Percentiles rank a stretch among this genome's conserved stretches.
Conservation (phyloP, 2,888 invertebrate species). For the Dicyrtomina minuta region DNA sequence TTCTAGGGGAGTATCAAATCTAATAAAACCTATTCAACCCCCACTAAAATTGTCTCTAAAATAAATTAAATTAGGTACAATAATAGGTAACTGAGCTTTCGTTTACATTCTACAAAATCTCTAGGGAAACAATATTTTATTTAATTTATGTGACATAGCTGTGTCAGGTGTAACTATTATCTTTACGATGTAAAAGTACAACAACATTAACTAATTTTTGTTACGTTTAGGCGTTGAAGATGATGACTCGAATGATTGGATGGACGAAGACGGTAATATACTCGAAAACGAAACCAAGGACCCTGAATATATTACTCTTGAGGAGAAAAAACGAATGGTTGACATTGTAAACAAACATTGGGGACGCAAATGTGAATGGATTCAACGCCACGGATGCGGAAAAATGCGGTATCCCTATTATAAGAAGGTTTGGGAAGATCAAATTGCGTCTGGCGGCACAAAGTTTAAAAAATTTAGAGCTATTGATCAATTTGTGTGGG, state of each 20-base stretch:
- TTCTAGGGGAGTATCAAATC: no score
- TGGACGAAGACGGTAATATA: background rate
- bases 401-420: background rate
- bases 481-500: background rate
- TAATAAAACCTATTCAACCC: no score
- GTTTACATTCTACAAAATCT: no score
- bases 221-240: background rate
- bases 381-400: background rate
- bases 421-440: background rate
- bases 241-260: background rate
- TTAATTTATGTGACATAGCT: no score
- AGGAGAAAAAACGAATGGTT: background rate
- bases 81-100: no score
- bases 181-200: no score
- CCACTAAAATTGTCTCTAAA: no score
- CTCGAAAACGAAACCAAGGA: background rate
- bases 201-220: no score
- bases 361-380: background rate
- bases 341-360: background rate
- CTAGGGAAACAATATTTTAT: no score
- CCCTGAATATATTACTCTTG: background rate
- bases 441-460: background rate
- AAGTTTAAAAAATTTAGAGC: background rate
- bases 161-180: no score
- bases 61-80: no score